Evolutionary conservation across 2,797 vertebrate species (phyloP).

Genomic region (Microhierax caerulescens): DNA sequence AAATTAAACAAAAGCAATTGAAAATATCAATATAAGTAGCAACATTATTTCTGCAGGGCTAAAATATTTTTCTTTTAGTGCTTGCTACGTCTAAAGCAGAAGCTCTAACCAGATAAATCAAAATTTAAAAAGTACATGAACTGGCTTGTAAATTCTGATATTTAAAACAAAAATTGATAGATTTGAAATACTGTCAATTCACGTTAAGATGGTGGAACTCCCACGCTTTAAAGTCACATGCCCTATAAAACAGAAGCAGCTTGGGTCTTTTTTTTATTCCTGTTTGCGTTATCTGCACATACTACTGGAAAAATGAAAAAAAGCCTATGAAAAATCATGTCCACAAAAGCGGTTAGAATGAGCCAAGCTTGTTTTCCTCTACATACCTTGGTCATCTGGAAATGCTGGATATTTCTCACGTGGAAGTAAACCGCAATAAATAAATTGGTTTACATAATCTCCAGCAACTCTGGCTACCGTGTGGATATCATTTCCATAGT

Average conservation of each 20-base stretch:
- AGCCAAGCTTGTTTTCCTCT: neutral
- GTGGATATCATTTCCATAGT: conserved; percentile 82
- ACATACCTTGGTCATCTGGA: conserved; percentile 80
- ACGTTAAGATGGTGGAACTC: neutral
- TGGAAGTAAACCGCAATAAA: conserved; percentile 89
- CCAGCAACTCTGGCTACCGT: conserved; percentile 84
- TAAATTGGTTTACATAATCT: conserved; percentile 82
- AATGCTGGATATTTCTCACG: conserved; percentile 79
- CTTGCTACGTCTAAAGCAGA: neutral
- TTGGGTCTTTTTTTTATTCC: neutral
- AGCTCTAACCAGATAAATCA: neutral
- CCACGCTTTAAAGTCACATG: neutral
- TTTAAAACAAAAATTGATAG: neutral
- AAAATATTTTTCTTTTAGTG: neutral
- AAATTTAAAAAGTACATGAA: neutral
- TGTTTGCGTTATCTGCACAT: neutral
- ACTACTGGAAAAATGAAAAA: neutral
- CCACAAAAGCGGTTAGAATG: neutral
- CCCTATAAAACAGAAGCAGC: neutral
- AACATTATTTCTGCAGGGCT: neutral
- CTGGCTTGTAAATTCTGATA: neutral
- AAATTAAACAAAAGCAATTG: neutral
- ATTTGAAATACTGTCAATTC: neutral
- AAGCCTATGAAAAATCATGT: neutral
- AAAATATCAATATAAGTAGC: neutral